A percentile compares a stretch with the other conserved stretches of the same genome.
These are phyloP conservation scores for Eretmocerus hayati DNA, from an alignment of 2,888 invertebrate genomes.

Conservation along the genomic window DNA sequence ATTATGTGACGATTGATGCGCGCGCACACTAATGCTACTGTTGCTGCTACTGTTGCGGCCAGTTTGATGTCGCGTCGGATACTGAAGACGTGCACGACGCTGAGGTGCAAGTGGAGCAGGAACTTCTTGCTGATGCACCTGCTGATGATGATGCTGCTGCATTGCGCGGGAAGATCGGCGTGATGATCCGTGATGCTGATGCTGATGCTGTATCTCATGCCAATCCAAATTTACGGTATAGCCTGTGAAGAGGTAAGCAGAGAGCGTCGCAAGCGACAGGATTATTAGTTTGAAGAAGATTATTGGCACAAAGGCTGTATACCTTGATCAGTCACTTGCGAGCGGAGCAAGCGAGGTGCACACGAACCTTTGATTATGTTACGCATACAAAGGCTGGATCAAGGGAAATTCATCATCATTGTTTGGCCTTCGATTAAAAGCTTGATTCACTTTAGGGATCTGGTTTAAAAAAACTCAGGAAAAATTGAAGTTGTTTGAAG, in stretches of 20 bases:
- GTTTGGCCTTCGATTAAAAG: too few relatives aligned
- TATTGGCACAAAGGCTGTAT: too few relatives aligned
- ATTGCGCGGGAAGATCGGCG: not conserved
- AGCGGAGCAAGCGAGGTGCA: too few relatives aligned
- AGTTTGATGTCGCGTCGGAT: conserved; percentile 38
- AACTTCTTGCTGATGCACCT: conserved; percentile 25
- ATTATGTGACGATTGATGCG: conserved; percentile 12
- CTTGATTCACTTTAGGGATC: too few relatives aligned
- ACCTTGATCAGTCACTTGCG: too few relatives aligned
- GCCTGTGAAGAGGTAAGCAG: conserved; percentile 34
- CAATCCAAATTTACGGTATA: conserved; percentile 41
- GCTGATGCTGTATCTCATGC: conserved; percentile 31
- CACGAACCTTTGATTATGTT: too few relatives aligned
- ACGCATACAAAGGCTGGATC: too few relatives aligned
- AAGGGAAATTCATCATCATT: too few relatives aligned
- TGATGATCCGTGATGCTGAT: not conserved
- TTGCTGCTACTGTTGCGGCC: conserved; percentile 33
- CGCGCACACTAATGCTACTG: not conserved
- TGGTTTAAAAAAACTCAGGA: too few relatives aligned
- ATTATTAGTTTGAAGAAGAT: too few relatives aligned
- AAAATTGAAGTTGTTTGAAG: too few relatives aligned
- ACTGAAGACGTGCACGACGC: conserved; percentile 39
- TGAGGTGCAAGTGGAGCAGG: conserved; percentile 42
- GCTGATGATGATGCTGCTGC: not conserved
- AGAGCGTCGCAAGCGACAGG: too few relatives aligned